Base-by-base conservation (phyloP, 2,888 invertebrate species). In the Mesorhabditis belari region DNA sequence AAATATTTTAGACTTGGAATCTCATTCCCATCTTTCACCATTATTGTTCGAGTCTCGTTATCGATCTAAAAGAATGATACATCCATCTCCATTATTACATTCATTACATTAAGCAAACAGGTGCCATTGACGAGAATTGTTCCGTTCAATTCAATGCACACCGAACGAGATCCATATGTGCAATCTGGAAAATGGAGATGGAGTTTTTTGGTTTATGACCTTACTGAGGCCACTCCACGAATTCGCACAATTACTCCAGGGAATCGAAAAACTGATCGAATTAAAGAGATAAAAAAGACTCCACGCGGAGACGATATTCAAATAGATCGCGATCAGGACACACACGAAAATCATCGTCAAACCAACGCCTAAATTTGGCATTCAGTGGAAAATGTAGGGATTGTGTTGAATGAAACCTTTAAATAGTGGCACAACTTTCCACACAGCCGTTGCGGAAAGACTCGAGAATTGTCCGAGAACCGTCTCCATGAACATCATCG, bases 211-310 rank as follows among this genome's bases (percentile, higher is more conserved):
- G 29, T 6, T 27, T 6, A n/a, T n/a, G 21, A 23, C 61, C 68
- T 55, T 29, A 77, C 77, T 74, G 50, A 68, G 85, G 3, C 91
- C 89, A 81, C 92, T 92, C 93, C 91, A 87, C 5, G 87, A 85
- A 83, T 92, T 89, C 65, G 87, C 86, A 81, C 94, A 94, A 76
- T 88, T 87, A 26, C 88, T 87, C 94, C 94, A 94, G 2, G 93
- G 92, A 77, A 91, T 88, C 71, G 88, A 87, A 52, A 89, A 86
- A 81, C 89, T 89, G 81, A 92, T 62, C 27, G 92, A 90, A 64
- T 91, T 89, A 66, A 84, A 81, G 57, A 85, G 77, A 67, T 85
- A 85, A 77, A 83, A 84, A 49, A 85, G 73, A 2, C 85, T 82
- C 84, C 85, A 85, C 12, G 85, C 84, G 17, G 85, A 82, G 66